A percentile compares a stretch with the other conserved stretches of the same genome.
Evolutionary conservation across 2,113 vertebrate species (phyloP).

Genomic region (Xenopus borealis): DNA sequence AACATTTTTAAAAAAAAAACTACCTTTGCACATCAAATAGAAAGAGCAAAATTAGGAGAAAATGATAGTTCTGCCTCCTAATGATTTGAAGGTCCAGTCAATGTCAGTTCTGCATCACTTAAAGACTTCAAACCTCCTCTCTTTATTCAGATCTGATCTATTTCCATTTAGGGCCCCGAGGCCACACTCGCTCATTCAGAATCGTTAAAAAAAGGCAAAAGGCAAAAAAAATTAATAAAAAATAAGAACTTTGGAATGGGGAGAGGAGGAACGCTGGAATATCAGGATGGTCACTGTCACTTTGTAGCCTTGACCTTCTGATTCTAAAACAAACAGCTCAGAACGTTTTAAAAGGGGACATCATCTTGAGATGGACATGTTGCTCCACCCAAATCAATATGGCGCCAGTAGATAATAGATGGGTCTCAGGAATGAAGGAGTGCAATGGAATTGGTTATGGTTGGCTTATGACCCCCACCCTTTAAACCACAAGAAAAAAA

Average conservation of each 20-base stretch:
- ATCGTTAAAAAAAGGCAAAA: background rate
- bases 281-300: background rate
- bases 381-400: too few relatives aligned
- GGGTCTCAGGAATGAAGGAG: too few relatives aligned
- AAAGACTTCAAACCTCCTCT: background rate
- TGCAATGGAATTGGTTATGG: too few relatives aligned
- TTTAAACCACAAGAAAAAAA: too few relatives aligned
- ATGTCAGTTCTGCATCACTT: background rate
- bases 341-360: too few relatives aligned
- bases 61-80: background rate
- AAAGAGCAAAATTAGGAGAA: background rate
- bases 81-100: slow-evolving; percentile 12
- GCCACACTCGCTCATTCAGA: background rate
- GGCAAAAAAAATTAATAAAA: background rate
- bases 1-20: too few relatives aligned
- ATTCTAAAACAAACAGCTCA: too few relatives aligned
- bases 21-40: too few relatives aligned
- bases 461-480: too few relatives aligned
- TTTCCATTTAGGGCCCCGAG: background rate
- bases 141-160: background rate
- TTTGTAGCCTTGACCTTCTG: too few relatives aligned
- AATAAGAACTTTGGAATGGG: background rate
- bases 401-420: too few relatives aligned
- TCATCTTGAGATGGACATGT: too few relatives aligned
- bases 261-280: background rate